phyloP scores from a whole-genome alignment of 2,888 invertebrate genomes.

The Myopa testacea region DNA sequence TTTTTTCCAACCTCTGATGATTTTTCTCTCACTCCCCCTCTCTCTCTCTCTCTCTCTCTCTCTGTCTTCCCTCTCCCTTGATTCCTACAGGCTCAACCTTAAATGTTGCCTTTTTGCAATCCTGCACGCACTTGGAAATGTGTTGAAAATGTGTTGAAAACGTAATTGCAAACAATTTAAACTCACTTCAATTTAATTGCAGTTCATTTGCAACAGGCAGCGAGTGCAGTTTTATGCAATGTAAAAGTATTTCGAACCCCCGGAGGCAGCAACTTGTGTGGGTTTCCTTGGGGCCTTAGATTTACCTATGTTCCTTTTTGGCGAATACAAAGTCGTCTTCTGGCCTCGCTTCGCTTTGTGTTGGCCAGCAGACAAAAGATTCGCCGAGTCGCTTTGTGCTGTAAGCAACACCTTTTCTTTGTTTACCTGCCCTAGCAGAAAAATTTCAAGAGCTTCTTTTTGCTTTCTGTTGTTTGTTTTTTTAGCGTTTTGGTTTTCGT shows the following conservation, averaged over 20 bases:
- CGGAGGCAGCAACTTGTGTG: slow-evolving; percentile 26
- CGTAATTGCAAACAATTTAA: slow-evolving; percentile 61
- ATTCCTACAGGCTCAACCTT: not conserved
- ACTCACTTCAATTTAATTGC: slow-evolving; percentile 55
- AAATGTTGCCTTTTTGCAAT: slow-evolving; percentile 36
- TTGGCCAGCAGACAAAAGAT: slow-evolving; percentile 16
- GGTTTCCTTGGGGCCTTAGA: slow-evolving; percentile 9
- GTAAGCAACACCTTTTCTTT: slow-evolving; percentile 22
- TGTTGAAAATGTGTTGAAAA: slow-evolving; percentile 33
- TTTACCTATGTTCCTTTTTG: not conserved
- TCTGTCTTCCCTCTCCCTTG: not conserved
- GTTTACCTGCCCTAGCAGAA: not conserved
- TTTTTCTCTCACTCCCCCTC: slow-evolving; percentile 24
- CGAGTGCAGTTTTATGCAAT: slow-evolving; percentile 2
- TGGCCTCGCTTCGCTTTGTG: not conserved
- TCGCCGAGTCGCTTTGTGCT: not conserved
- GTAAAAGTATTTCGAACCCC: not conserved
- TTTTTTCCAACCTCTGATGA: no score
- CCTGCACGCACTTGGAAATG: slow-evolving; percentile 23
- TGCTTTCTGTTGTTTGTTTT: not conserved
- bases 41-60: no score
- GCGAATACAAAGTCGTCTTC: slow-evolving; percentile 23
- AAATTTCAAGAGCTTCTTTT: not conserved
- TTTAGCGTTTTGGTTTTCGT: not conserved
- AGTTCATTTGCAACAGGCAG: slow-evolving; percentile 24